These are phyloP conservation scores for Leptopterna dolabrata DNA, from an alignment of 2,888 invertebrate species.

Conservation along the genomic window DNA sequence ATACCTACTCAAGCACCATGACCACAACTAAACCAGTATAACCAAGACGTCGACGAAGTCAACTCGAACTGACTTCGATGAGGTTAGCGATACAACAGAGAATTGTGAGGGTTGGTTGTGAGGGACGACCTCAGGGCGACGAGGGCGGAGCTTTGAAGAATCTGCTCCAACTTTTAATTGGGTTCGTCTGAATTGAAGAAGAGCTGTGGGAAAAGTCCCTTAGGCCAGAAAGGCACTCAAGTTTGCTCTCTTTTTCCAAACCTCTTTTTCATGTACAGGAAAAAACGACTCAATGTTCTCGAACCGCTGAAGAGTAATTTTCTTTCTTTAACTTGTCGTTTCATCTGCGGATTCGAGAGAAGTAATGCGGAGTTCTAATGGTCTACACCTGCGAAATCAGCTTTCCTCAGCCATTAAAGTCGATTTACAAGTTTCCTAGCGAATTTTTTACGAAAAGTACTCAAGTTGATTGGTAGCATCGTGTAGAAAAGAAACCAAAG, in stretches of 20 bases:
- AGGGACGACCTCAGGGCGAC: not conserved
- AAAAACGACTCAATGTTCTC: not conserved
- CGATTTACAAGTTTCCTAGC: not conserved
- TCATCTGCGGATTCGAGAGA: not conserved
- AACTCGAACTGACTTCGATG: not conserved
- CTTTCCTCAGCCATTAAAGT: not conserved
- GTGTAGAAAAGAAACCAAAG: too few species aligned
- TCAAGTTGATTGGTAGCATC: too few species aligned
- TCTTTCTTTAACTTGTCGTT: not conserved
- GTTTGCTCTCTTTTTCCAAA: not conserved
- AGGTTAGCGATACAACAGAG: not conserved
- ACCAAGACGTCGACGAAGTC: not conserved
- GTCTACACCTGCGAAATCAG: not conserved
- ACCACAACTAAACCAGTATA: too few species aligned
- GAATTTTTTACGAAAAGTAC: too few species aligned
- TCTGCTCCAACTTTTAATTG: conserved; percentile 1
- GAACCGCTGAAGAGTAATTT: not conserved
- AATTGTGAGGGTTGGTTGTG: not conserved
- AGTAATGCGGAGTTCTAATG: not conserved
- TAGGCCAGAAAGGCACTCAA: conserved; percentile 9
- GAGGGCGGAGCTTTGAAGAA: not conserved
- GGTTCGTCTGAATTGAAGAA: conserved; percentile 17
- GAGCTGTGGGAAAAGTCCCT: conserved; percentile 4
- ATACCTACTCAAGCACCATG: too few species aligned
- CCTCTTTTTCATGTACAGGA: not conserved